Base-by-base conservation (phyloP, 2,888 invertebrate species). In the Cerastis leucographa region DNA sequence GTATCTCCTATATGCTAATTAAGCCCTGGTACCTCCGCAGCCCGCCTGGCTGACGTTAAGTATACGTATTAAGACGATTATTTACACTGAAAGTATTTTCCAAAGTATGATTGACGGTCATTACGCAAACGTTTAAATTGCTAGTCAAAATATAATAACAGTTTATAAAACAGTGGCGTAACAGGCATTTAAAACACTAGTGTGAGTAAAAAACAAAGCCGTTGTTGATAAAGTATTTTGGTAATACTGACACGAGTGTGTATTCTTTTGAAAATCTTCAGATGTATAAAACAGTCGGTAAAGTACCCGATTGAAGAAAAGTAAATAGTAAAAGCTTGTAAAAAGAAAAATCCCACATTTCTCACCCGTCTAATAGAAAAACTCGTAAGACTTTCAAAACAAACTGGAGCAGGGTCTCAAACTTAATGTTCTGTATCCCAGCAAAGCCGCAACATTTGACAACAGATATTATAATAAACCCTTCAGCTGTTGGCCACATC, bases 381-480 rank as follows among this genome's bases (percentile, higher is more conserved):
- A 59, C 62, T 80, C 22, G 19, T 7, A 77, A 46, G 29, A 49
- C 46, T 56, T 25, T 76, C 44, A 25, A 59, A 67, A 46, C 29
- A 67, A 84, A 84, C 46, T 64, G n/a, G 46, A 70, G 46, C 81
- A 81, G 64, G 71, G 51, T 75, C 71, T 51, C 59, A 61, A 68
- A 81, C 54, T 44, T 40, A 76, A 74, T 42, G 85, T 35, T 29
- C 51, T 8, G 54, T 64, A n/a, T 40, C 44, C 35, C 56, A 8
- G 40, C 35, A 40, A 49, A 81, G 67, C 40, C 73, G 56, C 46
- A 71, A 73, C 64, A 71, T 83, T 74, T 73, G 71, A 66, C 71
- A 83, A 83, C 69, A 78, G 78, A 84, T 85, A 74, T 84, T 83
- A 72, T 85, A 79, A 78, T 83, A 85, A 74, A 74, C 86, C 71